Base-by-base conservation (phyloP, 2,797 vertebrate genomes). In the Centropyge bicolor region DNA sequence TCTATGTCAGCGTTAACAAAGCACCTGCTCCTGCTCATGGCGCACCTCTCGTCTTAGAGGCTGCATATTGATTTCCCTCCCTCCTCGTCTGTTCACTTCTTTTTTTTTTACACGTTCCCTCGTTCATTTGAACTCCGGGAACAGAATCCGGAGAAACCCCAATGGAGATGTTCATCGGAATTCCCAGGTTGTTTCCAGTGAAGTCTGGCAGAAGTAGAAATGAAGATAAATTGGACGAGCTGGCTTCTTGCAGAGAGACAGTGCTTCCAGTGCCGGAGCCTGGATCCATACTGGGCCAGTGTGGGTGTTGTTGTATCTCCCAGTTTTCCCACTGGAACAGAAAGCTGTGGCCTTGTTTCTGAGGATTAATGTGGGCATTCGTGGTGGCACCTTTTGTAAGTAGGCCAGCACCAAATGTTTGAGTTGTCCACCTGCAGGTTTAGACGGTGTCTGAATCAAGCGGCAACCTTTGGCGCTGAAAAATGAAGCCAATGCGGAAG, bases 51-150 rank as follows among this genome's bases (percentile, higher is more conserved):
- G 84, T 86, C 76, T 75, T 60, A 71, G 88, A 84, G 56, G 85
- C 81, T 70, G 87, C 83, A 72, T 76, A 86, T 90, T 86, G 91
- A 90, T 92, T 86, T 75, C 76, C 71, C 72, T 81, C 74, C 80
- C 59, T 68, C 65, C 70, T 84, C 70, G 52, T 87, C 70, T 43
- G 65, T 78, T 88, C 74, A 56, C 63, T 69, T n/a, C n/a, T n/a
- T 68, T 60, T 61, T n/a, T 68, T 62, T 51, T 74, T 61, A 61
- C 75, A 52, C 22, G 35, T 70, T 81, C 62, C 81, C 70, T 74
- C 8, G n/a, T 83, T 88, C 82, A 67, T 86, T 66, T 80, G 55
- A 72, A 77, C 54, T 66, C 82, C 59, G 71, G 74, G 70, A 93
- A 88, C 79, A 87, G 78, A 80, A 78, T 66, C 35, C 12, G 41